These are phyloP conservation scores for Hormaphis cornu DNA, from an alignment of 1,140 invertebrate genomes.

Conservation along the genomic window DNA sequence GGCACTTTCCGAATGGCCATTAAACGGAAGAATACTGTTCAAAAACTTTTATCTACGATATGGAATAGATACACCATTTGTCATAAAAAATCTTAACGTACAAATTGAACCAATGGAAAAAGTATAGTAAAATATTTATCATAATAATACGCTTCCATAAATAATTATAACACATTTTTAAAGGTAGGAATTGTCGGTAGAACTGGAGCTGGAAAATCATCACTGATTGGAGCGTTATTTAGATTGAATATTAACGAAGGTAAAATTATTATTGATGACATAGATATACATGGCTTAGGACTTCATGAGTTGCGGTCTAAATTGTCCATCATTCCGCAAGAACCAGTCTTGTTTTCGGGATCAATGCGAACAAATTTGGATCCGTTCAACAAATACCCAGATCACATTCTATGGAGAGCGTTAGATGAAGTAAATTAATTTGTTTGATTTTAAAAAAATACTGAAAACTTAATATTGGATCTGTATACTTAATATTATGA, in stretches of 20 bases:
- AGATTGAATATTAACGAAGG: constrained; percentile 55
- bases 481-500: no score
- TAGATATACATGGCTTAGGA: constrained; percentile 53
- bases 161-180: constrained; percentile 42
- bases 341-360: constrained; percentile 65
- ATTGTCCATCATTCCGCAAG: constrained; percentile 74
- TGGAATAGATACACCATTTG: constrained; percentile 43
- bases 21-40: constrained; percentile 56
- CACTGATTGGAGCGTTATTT: constrained; percentile 72
- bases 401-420: constrained; percentile 50
- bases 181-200: constrained; percentile 66
- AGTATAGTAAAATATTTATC: constrained; percentile 37
- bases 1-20: constrained; percentile 59
- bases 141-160: not conserved
- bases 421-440: constrained; percentile 46
- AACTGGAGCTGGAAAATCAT: constrained; percentile 86
- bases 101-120: constrained; percentile 49
- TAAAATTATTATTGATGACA: constrained; percentile 55
- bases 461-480: no score
- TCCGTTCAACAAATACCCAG: constrained; percentile 56
- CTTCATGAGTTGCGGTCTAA: constrained; percentile 60
- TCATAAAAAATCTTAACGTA: constrained; percentile 50
- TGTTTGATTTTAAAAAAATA: no score
- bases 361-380: constrained; percentile 72
- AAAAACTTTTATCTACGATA: constrained; percentile 54